Base-by-base conservation (phyloP, 2,888 invertebrate genomes). In the Pycnomerus fuliginosus region DNA sequence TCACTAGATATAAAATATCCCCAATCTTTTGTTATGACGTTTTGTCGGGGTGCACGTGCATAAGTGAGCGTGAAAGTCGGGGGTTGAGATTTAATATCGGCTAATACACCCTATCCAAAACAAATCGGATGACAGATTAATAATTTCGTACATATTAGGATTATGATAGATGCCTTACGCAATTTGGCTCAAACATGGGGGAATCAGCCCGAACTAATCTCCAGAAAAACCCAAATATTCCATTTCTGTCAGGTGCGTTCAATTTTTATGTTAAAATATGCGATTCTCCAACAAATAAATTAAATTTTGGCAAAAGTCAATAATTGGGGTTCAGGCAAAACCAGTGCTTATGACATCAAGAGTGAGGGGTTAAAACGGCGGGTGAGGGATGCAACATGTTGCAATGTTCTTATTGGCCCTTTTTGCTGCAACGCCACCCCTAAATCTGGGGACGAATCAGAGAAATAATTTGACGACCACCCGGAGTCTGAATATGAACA, bases 71-170 rank as follows among this genome's bases (percentile, higher is more conserved):
- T 31, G 31, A 39, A 27, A 22, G 12, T 32, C 13, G 36, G 34
- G 47, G 47, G 47, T 38, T 38, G 15, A 14, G 15, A 28, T 47
- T 43, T 47, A 42, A 47, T 47, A 47, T 33, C 37, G 29, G 16
- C 41, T 42, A 42, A 47, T 42, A 17, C 22, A 34, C 46, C 50
- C 39, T 46, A 36, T 46, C 50, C 50, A 50, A 33, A 50, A 43
- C 50, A 28, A 47, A 50, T 46, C 39, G 38, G 31, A 43, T 46
- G 42, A 37, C 35, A 38, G 48, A 36, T 37, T 36, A 29, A 34
- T 41, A 20, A 34, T 34, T 35, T 29, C 3, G 30, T 16, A 29
- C 28, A 29, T 35, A 28, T 34, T 29, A 25, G 42, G 31, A 43
- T 43, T 43, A 17, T 43, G 35, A 43, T 25, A 43, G 31, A 43